Base-by-base conservation (phyloP, 2,888 invertebrate species). In the Troides helena region DNA sequence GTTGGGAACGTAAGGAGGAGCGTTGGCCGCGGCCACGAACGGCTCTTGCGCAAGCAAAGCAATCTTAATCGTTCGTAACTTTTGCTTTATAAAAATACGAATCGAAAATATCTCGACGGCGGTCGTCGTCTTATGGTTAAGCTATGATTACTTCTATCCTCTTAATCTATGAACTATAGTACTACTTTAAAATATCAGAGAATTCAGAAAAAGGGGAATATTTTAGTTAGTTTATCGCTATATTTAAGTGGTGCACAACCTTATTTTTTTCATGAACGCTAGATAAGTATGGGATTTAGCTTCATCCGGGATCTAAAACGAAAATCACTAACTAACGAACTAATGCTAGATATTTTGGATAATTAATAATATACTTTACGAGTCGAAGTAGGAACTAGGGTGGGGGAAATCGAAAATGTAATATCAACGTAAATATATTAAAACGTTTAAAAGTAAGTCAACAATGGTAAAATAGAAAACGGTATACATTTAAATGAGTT, bases 81-180 rank as follows among this genome's bases (percentile, higher is more conserved):
- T 90, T 90, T 90, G 90, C 88, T 89, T 89, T 91, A 91, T 90
- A 91, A 92, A 92, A 92, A 92, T 90, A 92, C 92, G 90, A 92
- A 91, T 92, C 89, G 90, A 92, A 92, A 92, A 91, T 92, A 91
- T 90, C 81, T 89, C 82, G 89, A 92, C 92, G 88, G 87, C 88
- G 82, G 88, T 81, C 83, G 88, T 86, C 90, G 84, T 85, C 88
- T 90, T 88, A 89, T 84, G 80, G 81, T 86, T 89, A 92, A 91
- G 90, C 92, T 92, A 92, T 86, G 76, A 84, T 89, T 88, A 90
- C 79, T 86, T 75, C 88, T 90, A 90, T 83, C 80, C 75, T 78
- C 90, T 91, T 92, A 90, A 77, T 78, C 86, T 88, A 88, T 85
- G 76, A 84, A 85, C 89, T 88, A 89, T 82, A 74, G 74, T 78